These are phyloP conservation scores for Sinosuthora webbiana DNA, from an alignment of 2,113 vertebrate genomes.

Conservation along the genomic window DNA sequence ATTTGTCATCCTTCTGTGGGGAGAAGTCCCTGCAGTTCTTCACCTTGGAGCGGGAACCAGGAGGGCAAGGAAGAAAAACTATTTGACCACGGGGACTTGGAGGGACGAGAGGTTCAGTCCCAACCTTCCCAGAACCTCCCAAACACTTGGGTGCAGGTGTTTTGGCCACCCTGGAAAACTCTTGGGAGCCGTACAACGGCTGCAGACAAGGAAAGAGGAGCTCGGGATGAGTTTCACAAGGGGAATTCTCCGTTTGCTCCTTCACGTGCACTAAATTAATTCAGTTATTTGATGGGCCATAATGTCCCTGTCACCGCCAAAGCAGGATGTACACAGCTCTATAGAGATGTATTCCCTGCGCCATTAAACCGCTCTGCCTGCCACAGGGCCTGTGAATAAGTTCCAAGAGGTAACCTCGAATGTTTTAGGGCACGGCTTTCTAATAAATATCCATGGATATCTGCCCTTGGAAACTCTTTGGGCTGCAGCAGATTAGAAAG, in stretches of 20 bases:
- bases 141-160: fast-evolving
- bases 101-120: not conserved
- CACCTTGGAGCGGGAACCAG: not conserved
- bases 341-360: slow-evolving; percentile 1
- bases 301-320: not conserved
- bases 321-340: slow-evolving; percentile 12
- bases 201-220: not conserved
- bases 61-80: not conserved
- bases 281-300: slow-evolving; percentile 13
- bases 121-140: not conserved
- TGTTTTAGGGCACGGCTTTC: not conserved
- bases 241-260: not conserved
- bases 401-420: not conserved
- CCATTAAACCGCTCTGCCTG: slow-evolving; percentile 18
- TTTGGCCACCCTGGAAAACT: not conserved
- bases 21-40: not conserved
- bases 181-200: not conserved
- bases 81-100: fast-evolving
- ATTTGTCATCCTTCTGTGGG: not conserved
- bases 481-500: not conserved
- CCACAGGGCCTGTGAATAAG: not conserved
- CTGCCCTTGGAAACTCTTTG: not conserved
- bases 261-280: slow-evolving; percentile 21
- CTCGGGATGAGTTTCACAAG: not conserved
- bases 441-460: not conserved